Percentiles rank a stretch among this genome's conserved stretches.
phyloP scores from a whole-genome alignment of 2,888 invertebrate species.

The Cenopis cana region DNA sequence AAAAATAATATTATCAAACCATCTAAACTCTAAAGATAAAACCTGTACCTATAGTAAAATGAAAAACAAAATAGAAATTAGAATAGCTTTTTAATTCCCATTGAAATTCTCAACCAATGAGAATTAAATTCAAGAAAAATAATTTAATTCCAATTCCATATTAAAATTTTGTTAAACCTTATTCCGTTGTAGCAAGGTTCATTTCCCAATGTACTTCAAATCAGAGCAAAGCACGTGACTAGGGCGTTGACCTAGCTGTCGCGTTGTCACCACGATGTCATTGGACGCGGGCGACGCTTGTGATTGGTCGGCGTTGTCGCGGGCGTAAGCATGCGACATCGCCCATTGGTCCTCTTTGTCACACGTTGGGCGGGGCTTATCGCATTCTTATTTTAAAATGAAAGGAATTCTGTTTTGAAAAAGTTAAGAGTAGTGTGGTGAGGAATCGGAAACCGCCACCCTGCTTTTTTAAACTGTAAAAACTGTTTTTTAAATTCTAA shows the following conservation, averaged over 20 bases:
- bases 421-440: background rate
- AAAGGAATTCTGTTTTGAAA: constrained; percentile 29
- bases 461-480: constrained; percentile 21
- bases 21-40: too few relatives aligned
- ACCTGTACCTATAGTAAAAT: too few relatives aligned
- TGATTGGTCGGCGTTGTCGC: constrained; percentile 77
- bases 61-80: background rate
- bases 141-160: background rate
- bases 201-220: constrained; percentile 20
- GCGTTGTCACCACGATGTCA: constrained; percentile 80
- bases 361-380: constrained; percentile 66
- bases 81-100: background rate
- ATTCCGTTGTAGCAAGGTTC: background rate
- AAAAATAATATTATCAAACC: background rate
- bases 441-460: background rate
- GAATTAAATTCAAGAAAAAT: constrained; percentile 1
- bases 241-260: constrained; percentile 72
- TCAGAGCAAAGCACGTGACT: constrained; percentile 60
- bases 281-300: constrained; percentile 71
- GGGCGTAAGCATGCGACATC: constrained; percentile 75
- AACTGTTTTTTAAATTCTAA: background rate
- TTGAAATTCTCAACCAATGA: constrained; percentile 35
- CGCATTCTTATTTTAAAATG: constrained; percentile 65
- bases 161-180: background rate
- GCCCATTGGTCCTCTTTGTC: constrained; percentile 76